phyloP scores from a whole-genome alignment of 2,113 vertebrate species.

The Hystrix brachyura region DNA sequence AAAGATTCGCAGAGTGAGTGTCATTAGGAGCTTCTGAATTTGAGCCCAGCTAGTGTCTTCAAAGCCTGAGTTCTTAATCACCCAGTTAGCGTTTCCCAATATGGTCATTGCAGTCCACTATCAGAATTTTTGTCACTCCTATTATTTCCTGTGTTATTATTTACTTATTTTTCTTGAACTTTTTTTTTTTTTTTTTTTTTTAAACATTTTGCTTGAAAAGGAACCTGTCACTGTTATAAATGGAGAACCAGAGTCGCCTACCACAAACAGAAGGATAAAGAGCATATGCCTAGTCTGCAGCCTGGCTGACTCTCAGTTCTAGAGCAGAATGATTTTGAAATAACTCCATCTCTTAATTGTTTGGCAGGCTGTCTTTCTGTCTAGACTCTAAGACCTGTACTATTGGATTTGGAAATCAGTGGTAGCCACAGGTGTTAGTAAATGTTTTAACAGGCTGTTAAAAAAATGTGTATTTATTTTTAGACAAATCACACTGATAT shows the following conservation, averaged over 20 bases:
- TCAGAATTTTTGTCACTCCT: no score
- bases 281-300: background rate
- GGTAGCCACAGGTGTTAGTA: background rate
- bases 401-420: background rate
- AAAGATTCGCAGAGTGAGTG: background rate
- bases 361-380: background rate
- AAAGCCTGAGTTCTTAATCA: background rate
- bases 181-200: background rate
- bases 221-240: background rate
- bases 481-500: background rate
- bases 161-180: background rate
- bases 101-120: fast-evolving
- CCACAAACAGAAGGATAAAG: background rate
- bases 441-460: background rate
- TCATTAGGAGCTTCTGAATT: background rate
- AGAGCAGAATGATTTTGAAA: background rate
- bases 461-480: background rate
- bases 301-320: background rate
- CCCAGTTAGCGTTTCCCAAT: background rate
- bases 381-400: background rate
- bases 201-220: background rate
- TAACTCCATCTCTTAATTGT: background rate
- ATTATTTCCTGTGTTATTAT: background rate
- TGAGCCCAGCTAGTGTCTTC: background rate
- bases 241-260: background rate